Base-by-base conservation (phyloP, 2,113 vertebrate species). In the Nannobrachium achirus region DNA sequence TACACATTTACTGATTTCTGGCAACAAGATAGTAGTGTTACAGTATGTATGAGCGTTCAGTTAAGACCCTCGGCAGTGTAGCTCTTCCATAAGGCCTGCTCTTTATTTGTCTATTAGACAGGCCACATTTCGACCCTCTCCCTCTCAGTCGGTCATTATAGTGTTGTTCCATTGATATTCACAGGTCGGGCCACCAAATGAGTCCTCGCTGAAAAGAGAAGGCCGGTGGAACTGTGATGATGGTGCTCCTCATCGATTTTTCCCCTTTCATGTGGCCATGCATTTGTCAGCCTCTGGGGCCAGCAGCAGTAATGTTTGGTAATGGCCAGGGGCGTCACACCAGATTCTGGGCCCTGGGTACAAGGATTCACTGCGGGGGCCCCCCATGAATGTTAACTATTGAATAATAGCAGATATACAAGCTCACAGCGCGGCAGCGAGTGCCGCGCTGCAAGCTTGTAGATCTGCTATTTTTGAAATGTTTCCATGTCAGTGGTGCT, bases 61-160 rank as follows among this genome's bases (percentile, higher is more conserved):
- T 49, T 71, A 58, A 66, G 71, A 80, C 73, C 62, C 53, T 78
- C 65, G 55, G 66, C 61, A 48, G 33, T 67, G 68, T 69, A n/a
- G 78, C 61, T 73, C 79, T 71, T 81, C 77, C 76, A 83, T 86
- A 71, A 69, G 60, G 25, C 55, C 69, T 11, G 53, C 82, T 89
- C 67, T 88, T 89, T 91, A 89, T 85, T 79, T 82, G 63, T 67
- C 69, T 15, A 79, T 89, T 80, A 79, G 70, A 60, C 18, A n/a
- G 20, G 8, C 40, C 56, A 10, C 10, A 49, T 55, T 75, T 77
- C n/a, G 44, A 74, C 58, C 68, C 63, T 46, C 19, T 66, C 40
- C 39, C 57, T 42, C 41, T 63, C 45, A 52, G 53, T 55, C 56
- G 64, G 52, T 19, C 63, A 64, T 78, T 75, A 79, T 7, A 41